These are phyloP conservation scores for Mythimna loreyi DNA, from an alignment of 2,888 invertebrate genomes.

Conservation along the genomic window DNA sequence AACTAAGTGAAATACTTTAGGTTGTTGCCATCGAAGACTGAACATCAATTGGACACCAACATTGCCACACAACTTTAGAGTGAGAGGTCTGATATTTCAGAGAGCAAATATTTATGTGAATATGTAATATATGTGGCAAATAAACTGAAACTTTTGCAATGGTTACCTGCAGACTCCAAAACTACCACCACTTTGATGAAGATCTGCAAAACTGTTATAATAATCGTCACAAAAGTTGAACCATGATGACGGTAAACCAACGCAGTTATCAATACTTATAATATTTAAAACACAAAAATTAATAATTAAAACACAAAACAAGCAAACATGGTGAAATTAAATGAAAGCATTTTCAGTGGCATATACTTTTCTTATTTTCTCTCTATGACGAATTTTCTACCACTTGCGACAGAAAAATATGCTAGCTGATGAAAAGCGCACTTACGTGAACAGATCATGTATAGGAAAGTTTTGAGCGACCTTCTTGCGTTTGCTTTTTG, in stretches of 20 bases:
- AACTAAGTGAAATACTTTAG: not conserved
- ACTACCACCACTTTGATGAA: not conserved
- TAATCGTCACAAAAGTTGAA: too few relatives aligned
- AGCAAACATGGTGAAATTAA: too few relatives aligned
- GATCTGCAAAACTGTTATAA: too few relatives aligned
- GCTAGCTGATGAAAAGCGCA: not conserved
- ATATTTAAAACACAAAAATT: too few relatives aligned
- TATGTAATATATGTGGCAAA: too few relatives aligned
- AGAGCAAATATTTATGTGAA: not conserved
- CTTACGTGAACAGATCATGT: slow-evolving; percentile 42
- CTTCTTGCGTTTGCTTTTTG: not conserved
- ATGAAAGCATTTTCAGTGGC: too few relatives aligned
- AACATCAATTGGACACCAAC: not conserved
- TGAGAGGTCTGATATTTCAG: not conserved
- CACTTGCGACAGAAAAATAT: not conserved
- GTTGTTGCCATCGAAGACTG: not conserved
- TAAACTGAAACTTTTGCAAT: too few relatives aligned
- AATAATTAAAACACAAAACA: too few relatives aligned
- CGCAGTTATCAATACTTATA: too few relatives aligned
- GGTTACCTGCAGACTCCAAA: too few relatives aligned
- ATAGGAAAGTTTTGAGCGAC: slow-evolving; percentile 8
- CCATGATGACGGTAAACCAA: too few relatives aligned
- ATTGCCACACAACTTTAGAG: not conserved
- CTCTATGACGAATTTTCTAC: not conserved
- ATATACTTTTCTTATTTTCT: too few relatives aligned